Evolutionary conservation across 2,113 vertebrate species (phyloP).

Genomic region (Chinchilla lanigera): DNA sequence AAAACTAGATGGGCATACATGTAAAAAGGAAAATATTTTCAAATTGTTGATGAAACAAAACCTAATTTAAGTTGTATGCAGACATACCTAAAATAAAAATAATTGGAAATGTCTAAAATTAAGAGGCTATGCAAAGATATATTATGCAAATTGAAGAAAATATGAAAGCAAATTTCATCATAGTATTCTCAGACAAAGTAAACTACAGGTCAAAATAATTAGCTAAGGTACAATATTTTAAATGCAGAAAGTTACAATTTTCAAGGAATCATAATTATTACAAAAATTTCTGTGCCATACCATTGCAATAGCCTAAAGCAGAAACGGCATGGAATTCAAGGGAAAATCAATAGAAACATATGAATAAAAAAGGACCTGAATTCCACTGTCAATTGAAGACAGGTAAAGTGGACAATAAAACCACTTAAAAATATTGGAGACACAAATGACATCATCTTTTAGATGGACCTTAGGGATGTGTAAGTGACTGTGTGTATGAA

Average conservation of each 20-base stretch:
- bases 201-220: background rate
- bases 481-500: background rate
- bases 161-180: background rate
- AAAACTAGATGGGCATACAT: slow-evolving; percentile 11
- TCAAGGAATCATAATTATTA: background rate
- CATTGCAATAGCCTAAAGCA: background rate
- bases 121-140: background rate
- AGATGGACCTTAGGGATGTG: background rate
- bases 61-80: background rate
- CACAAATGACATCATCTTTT: background rate
- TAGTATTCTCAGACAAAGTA: background rate
- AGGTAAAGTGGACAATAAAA: background rate
- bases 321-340: background rate
- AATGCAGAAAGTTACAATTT: background rate
- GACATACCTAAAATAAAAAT: background rate
- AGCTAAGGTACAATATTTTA: background rate
- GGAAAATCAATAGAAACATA: background rate
- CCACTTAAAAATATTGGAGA: background rate
- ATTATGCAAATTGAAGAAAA: background rate
- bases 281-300: background rate
- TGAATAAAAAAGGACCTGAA: background rate
- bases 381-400: background rate
- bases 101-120: background rate
- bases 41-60: background rate
- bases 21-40: background rate